A percentile compares a stretch with the other conserved stretches of the same genome.
Conservation (phyloP, 1,140 invertebrate genomes). For the Caenorhabditis elegans region DNA sequence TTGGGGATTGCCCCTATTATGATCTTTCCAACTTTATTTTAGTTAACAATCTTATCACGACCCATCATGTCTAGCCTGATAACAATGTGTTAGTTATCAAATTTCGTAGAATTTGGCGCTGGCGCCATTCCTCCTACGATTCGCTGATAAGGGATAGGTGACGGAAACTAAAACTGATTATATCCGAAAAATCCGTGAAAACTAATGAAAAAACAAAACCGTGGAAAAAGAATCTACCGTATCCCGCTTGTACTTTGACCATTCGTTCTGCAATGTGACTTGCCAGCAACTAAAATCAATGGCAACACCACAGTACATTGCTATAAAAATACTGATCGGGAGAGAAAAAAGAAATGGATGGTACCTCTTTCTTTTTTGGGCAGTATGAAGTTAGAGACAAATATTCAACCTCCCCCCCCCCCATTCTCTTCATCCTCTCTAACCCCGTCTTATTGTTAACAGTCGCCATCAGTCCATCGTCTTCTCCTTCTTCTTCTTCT, state of each 20-base stretch:
- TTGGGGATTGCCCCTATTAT: not conserved
- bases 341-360: not conserved
- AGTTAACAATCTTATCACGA: not conserved
- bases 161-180: no score
- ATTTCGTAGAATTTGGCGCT: slow-evolving; percentile 1
- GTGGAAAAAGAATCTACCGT: no score
- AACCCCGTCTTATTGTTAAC: slow-evolving; percentile 19
- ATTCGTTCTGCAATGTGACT: no score
- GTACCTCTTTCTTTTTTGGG: not conserved
- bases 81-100: slow-evolving; percentile 14
- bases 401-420: not conserved
- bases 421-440: not conserved
- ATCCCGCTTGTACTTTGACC: no score
- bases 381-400: not conserved
- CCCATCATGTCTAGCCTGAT: not conserved
- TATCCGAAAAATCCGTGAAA: no score
- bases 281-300: not conserved
- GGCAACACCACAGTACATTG: slow-evolving; percentile 1
- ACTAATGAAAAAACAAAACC: no score
- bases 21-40: slow-evolving; percentile 4
- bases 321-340: slow-evolving; percentile 23
- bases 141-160: no score
- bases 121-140: not conserved
- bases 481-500: not conserved
- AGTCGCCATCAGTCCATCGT: not conserved